Conservation (phyloP, 30 jellyfish, hydroid and myxozoan species). For the Rhopilema esculentum region DNA sequence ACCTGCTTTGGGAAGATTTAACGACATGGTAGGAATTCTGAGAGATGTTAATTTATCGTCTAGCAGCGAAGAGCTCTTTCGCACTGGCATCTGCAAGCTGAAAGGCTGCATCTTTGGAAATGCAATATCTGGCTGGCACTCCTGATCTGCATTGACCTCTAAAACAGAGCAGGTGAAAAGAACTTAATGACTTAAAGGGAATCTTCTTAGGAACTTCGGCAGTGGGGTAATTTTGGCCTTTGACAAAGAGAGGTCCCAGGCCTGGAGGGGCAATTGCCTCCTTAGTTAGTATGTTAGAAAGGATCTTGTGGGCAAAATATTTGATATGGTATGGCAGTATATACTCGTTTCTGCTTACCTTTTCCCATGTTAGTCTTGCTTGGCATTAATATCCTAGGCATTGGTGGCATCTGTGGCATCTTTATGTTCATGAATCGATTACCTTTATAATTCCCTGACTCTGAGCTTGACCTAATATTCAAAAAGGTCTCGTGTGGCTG, state of each 20-base stretch:
- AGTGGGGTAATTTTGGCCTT: background rate
- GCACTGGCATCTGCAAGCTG: background rate
- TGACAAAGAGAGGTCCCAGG: no score
- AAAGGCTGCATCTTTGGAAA: background rate
- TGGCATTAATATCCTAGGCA: background rate
- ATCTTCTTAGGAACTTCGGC: no score
- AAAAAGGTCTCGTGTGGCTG: background rate
- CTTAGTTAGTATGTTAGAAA: no score
- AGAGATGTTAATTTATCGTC: background rate
- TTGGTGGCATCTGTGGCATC: background rate
- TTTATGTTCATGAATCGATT: background rate
- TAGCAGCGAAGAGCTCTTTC: background rate
- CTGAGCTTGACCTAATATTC: background rate
- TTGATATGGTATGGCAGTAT: no score
- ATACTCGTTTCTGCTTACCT: background rate
- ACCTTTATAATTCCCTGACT: background rate
- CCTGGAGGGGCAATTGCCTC: no score
- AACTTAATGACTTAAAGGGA: no score
- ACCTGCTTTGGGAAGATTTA: background rate
- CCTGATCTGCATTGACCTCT: no score
- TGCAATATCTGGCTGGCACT: no score
- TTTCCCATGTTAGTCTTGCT: background rate
- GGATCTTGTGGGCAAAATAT: background rate
- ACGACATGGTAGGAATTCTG: background rate
- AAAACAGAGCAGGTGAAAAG: no score